A percentile compares a stretch with the other conserved stretches of the same genome.
phyloP scores from a whole-genome alignment of 2,797 vertebrate genomes.

The Sebastes flavidus region DNA sequence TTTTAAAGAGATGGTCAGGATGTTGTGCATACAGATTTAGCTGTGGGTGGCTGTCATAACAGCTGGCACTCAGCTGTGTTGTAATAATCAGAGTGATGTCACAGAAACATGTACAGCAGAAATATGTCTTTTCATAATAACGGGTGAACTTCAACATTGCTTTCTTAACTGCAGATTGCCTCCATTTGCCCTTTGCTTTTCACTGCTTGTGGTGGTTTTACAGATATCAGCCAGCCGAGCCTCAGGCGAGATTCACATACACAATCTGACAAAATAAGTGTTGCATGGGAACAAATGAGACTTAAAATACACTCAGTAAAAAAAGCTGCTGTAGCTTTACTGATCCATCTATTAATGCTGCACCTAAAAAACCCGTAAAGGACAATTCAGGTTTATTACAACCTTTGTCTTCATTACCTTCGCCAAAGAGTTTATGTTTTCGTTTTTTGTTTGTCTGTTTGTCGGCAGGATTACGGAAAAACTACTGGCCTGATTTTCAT shows the following conservation, averaged over 20 bases:
- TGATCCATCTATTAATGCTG: background rate
- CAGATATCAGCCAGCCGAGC: conserved; percentile 49
- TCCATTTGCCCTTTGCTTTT: conserved; percentile 44
- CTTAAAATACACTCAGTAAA: conserved; percentile 14
- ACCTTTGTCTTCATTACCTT: background rate
- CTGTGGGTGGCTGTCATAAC: conserved; percentile 27
- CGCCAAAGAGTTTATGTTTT: background rate
- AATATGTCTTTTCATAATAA: conserved; percentile 13
- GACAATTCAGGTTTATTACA: background rate
- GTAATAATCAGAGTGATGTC: conserved; percentile 28
- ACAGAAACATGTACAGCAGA: conserved; percentile 27
- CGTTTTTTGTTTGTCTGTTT: background rate
- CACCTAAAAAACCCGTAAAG: background rate
- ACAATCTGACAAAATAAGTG: conserved; percentile 29
- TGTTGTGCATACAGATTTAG: conserved; percentile 18
- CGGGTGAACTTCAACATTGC: conserved; percentile 8
- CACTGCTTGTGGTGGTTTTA: conserved; percentile 26
- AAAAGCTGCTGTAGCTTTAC: background rate
- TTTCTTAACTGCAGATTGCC: conserved; percentile 17
- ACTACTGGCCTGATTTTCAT: background rate
- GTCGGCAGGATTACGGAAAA: background rate
- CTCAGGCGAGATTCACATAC: conserved; percentile 24
- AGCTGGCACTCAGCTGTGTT: conserved; percentile 34
- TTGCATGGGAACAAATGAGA: conserved; percentile 21
- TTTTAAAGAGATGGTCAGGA: background rate